Conservation (phyloP, 1,140 invertebrate species). For the Colletes gigas region DNA sequence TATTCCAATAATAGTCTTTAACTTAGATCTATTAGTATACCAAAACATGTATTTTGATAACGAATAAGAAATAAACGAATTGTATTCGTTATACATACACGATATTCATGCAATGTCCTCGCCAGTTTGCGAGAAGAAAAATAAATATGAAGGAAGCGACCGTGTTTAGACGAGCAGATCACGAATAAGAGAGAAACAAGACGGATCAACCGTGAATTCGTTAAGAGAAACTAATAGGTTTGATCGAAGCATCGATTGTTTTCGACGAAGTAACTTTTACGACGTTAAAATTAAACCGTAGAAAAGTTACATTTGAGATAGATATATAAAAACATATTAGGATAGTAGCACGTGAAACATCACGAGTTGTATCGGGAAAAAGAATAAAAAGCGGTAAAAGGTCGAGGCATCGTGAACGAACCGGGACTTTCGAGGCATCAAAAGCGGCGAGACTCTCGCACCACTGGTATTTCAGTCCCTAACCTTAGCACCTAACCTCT, state of each 20-base stretch:
- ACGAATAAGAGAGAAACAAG: background rate
- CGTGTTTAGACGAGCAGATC: background rate
- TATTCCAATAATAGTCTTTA: too few relatives aligned
- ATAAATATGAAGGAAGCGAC: background rate
- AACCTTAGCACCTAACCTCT: slow-evolving; percentile 60
- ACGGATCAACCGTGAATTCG: background rate
- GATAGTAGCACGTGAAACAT: slow-evolving; percentile 12
- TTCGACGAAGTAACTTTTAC: background rate
- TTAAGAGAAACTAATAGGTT: background rate
- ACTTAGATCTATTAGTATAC: background rate
- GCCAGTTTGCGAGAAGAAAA: slow-evolving; percentile 1
- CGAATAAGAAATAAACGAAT: background rate
- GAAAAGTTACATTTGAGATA: background rate
- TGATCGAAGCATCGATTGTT: background rate
- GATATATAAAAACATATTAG: slow-evolving; percentile 2
- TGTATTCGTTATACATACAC: background rate
- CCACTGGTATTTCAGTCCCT: slow-evolving; percentile 62
- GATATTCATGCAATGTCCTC: slow-evolving; percentile 1
- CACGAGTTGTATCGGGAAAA: slow-evolving; percentile 11
- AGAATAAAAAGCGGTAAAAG: slow-evolving; percentile 49
- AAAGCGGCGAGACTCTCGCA: slow-evolving; percentile 41
- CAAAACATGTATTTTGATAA: background rate
- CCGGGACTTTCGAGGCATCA: slow-evolving; percentile 30
- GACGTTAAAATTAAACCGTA: slow-evolving; percentile 22
- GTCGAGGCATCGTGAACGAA: slow-evolving; percentile 4